Evolutionary conservation across 2,888 invertebrate species (phyloP), one percentile per base, ranked within the genome.

Genomic region (Prostheceraeus crozeri): DNA sequence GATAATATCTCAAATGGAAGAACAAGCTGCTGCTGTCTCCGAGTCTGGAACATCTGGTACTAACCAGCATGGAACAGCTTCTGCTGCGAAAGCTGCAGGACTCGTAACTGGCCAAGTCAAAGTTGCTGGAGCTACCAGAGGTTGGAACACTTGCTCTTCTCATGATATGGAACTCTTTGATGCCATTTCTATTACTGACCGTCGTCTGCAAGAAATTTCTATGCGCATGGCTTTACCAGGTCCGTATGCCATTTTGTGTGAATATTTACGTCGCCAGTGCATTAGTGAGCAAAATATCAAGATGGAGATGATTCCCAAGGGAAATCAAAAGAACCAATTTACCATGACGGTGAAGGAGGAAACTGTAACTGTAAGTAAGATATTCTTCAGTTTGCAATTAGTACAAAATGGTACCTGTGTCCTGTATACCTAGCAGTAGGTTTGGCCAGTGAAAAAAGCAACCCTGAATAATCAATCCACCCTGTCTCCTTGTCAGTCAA

Each of bases 171-270:
- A 40, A 23, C 21, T 40, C n/a, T 76, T 79, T 70, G 93, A 96
- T 79, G 85, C 87, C 75, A 87, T 96, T 66, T 83, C 84, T 67
- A 87, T 96, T 59, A 87, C 87, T 72, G 94, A 96, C 81, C 89
- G 91, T 0, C 82, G 94, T 65, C 87, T 96, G 27, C 83, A 86
- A 45, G 91, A 93, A 77, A 85, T 94, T 76, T 94, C 93, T 77
- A 85, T 86, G n/a, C 89, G 89, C 75, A 88, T 91, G 0, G 90
- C 91, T 51, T 93, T 94, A 77, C 90, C 90, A 0, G 85, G 87
- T 8, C 96, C 96, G 0, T 93, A 89, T 79, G 86, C 89, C 67
- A 87, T 94, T 64, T 80, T 96, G 57, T 80, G 89, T 48, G 93
- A 90, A 3, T 93, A 93, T 71, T 80, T 93, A 61, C 86, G 89